A percentile compares a stretch with the other conserved stretches of the same genome.
Evolutionary conservation across 2,888 invertebrate species (phyloP).

Genomic region (Cephus pulcher): DNA sequence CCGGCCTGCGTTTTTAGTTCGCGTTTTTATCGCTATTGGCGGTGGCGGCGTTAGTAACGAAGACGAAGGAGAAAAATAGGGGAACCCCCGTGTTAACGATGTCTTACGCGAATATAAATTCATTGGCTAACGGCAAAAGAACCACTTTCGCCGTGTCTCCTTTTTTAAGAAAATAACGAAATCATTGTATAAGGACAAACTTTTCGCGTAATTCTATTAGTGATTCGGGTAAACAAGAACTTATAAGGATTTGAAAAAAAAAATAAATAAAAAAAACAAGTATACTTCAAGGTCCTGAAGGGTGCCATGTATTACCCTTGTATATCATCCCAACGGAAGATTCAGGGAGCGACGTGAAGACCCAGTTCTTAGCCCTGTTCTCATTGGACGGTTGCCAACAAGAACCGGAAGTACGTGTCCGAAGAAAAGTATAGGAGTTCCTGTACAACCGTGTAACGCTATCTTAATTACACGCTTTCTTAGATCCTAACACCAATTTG

Average conservation of each 20-base stretch:
- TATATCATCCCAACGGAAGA: neutral
- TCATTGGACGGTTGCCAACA: slow-evolving; percentile 46
- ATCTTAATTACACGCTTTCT: slow-evolving; percentile 33
- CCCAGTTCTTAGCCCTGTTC: slow-evolving; percentile 43
- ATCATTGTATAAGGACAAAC: neutral
- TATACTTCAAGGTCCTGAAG: neutral
- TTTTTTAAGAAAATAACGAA: too few relatives aligned
- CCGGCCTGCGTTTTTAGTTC: neutral
- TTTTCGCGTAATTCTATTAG: neutral
- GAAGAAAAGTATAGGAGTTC: slow-evolving; percentile 19
- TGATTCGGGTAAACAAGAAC: neutral
- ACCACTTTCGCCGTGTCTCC: too few relatives aligned
- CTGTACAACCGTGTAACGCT: slow-evolving; percentile 13
- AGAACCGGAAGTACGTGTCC: slow-evolving; percentile 30
- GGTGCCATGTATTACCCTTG: neutral
- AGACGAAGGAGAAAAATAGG: neutral
- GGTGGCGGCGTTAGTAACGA: neutral
- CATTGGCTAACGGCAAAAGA: neutral
- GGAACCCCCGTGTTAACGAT: neutral
- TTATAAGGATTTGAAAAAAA: neutral
- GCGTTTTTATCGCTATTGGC: neutral
- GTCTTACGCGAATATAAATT: neutral
- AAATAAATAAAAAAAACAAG: neutral
- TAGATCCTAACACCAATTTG: neutral
- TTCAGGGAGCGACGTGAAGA: slow-evolving; percentile 35